Evolutionary conservation across 2,888 invertebrate genomes (phyloP), one percentile per base, ranked within the genome.

Genomic region (Netelia melanura): DNA sequence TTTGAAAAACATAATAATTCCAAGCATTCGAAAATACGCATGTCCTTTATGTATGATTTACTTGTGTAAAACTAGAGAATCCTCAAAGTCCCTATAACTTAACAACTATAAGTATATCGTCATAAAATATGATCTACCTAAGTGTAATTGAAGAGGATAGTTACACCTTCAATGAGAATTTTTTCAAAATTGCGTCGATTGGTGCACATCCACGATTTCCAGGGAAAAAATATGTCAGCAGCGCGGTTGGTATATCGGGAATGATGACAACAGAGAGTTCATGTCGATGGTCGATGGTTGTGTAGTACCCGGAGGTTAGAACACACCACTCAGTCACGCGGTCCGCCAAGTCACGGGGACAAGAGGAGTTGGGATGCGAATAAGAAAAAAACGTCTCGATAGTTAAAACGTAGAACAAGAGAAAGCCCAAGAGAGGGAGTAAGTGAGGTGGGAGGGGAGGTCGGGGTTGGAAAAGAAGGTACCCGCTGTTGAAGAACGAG

Each of bases 241-340:
- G n/a, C 52, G 65, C 72, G 68, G 68, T 70, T 64, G 61, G 75
- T 76, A 61, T 81, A 71, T 82, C 64, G 71, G 85, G 65, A 23
- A 80, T 71, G 80, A 82, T 82, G 79, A 79, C 82, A 80, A 71
- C 38, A 67, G 54, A 71, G 79, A 72, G 71, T 79, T 82, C 56
- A 44, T 77, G 84, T 77, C 61, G 76, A 80, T 72, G 43, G 72
- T 71, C 62, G 79, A 85, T 79, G 82, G 30, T 62, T 71, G 54
- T 52, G 71, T 65, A 85, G 85, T 65, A 76, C 70, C 82, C 64
- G 65, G 82, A 87, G 83, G 86, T 88, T 87, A 87, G 89, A 87
- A 83, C 30, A 58, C 48, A 67, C 86, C 90, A 90, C 89, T 91
- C 89, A 74, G 90, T 89, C 90, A 90, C 89, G 89, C 86, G 87